Base-by-base conservation (phyloP, 2,888 invertebrate genomes). In the Nymphalis urticae region DNA sequence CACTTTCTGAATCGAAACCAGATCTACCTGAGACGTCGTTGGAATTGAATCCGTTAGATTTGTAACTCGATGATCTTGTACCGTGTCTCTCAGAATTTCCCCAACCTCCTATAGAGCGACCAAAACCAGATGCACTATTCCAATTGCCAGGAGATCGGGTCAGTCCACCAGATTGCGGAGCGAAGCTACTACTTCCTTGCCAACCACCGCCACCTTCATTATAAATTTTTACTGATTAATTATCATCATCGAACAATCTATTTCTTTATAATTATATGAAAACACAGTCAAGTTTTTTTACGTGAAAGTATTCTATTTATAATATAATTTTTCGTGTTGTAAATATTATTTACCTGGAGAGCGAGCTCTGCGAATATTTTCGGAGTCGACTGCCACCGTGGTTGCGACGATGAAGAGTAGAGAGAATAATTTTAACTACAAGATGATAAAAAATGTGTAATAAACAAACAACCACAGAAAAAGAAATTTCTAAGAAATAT, bases 201-300 rank as follows among this genome's bases (percentile, higher is more conserved):
- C 60, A 51, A 47, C 17, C 7, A n/a, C 10, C 13, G n/a, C 51
- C 60, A n/a, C 51, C 65, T 60, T 48, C 19, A 64, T 19, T 8
- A n/a, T 17, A 1, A 19, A n/a, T 17, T 17, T 50, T n/a, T 42
- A 42, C 4, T 42, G 42, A 42, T 42, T 13, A 10, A 42, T 13
- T 3, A 13, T 42, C 10, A 42, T 42, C 42, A 42, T 42, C 6
- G 6, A 32, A 10, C 36, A 4, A 42, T 42, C 42, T 10, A 42
- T 13, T 13, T 42, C 10, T 42, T 42, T 42, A 42, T 42, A 36
- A 36, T 8, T 9, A 36, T 10, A 42, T 13, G 13, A 42, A 13
- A 42, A 13, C 13, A 3, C 13, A 13, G 3, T 13, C 3, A 13
- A 13, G 42, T 42, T 13, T 42, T 13, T 42, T 42, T 42, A 13